Evolutionary conservation across 2,888 invertebrate genomes (phyloP), one percentile per base, ranked within the genome.

Genomic region (Morpho deidamia): DNA sequence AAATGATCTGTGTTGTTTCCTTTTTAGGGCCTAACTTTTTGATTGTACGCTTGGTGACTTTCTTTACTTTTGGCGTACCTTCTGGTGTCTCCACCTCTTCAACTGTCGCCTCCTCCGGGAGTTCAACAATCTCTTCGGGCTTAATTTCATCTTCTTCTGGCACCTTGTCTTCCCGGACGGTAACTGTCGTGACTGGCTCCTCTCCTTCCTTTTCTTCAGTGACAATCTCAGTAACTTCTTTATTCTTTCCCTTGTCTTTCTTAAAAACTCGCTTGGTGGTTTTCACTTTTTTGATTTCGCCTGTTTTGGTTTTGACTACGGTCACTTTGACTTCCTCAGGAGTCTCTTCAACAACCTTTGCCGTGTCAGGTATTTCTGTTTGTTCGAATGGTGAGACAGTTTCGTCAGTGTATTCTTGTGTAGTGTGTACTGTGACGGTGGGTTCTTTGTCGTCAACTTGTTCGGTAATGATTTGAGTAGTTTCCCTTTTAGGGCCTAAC

Each of bases 51-150:
- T 62, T 64, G 0, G 56, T 61, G 4, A 60, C 44, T 41, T 59
- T 63, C 52, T 58, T 65, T 11, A 69, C 62, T 55, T 48, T 74
- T 60, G n/a, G 76, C 64, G 44, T 78, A 65, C 61, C 77, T 67
- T 64, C 80, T 70, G 45, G 64, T 54, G 23, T 55, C 8, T 61
- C 34, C 0, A 65, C 37, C n/a, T 66, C 61, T 44, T 65, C 60
- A 7, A 58, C 10, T 1, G 43, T 43, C 7, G 9, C 37, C 23
- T 43, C 50, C 23, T 37, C 50, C 35, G 43, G 37, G 12, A 43
- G 32, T 32, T 46, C 39, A 0, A 39, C 38, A 38, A 46, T 46
- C 23, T 39, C 23, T 7, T n/a, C 39, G 2, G 53, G 51, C 11
- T 46, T 42, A 14, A 4, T n/a, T 1, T 47, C 35, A 4, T 44